Evolutionary conservation across 1,140 invertebrate species (phyloP), one percentile per base, ranked within the genome.

Genomic region (Battus philenor): DNA sequence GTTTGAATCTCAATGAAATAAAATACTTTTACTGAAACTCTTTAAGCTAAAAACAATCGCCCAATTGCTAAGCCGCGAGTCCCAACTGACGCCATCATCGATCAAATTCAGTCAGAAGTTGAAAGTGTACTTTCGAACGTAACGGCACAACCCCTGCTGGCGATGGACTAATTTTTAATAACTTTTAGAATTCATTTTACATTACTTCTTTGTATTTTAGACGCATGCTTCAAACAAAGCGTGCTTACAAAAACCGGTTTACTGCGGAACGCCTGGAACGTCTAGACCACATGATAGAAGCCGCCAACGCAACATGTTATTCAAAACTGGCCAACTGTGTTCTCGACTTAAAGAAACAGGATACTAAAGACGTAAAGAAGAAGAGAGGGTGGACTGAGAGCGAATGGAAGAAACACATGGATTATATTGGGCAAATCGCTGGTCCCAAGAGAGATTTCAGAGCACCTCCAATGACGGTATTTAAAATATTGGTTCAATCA

Each of bases 321-420:
- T 61, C 75, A 0, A 85, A 85, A 15, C 45, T 82, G 5, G 81
- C 78, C 0, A 76, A 78, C 43, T 81, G 75, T 18, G 68, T 76
- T 2, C 5, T 83, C 2, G 75, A 78, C 39, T 55, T 82, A 0
- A 85, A 80, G 57, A 80, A 80, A 29, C 53, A 66, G 24, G 69
- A 78, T 11, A 48, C 51, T 1, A 75, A 77, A 41, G 78, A 85
- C 0, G 31, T 71, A 2, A 81, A 78, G 43, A 81, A 79, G 58
- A 82, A 78, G 47, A 52, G 54, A 1, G 71, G 64, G 0, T 82
- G 78, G 78, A 60, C 65, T 0, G 78, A 82, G 43, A 76, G 59
- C 18, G 81, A 85, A 7, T 79, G 78, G 78, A 81, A 81, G 50
- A 85, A 82, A 39, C 81, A 81, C 38, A 78, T 82, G 81, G 81